These are phyloP conservation scores for Rana temporaria DNA, from an alignment of 2,113 vertebrate genomes.

Conservation along the genomic window DNA sequence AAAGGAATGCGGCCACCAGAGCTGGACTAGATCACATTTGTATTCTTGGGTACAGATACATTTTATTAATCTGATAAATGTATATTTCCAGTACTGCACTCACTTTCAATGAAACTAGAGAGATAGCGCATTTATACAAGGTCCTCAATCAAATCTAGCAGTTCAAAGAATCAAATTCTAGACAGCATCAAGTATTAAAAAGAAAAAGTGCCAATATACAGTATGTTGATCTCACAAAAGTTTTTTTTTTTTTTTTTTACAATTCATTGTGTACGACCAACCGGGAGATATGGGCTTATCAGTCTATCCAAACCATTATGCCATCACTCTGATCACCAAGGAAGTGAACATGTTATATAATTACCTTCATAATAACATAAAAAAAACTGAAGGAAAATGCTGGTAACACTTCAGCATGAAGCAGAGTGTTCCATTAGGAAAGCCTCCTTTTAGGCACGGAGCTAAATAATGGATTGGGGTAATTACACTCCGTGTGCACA, in stretches of 20 bases:
- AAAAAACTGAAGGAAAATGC: slow-evolving; percentile 62
- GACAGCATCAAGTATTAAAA: too few species aligned
- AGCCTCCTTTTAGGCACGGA: slow-evolving; percentile 64
- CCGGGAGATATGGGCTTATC: background rate
- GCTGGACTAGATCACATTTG: too few species aligned
- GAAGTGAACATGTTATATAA: slow-evolving; percentile 63
- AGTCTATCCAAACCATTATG: slow-evolving; percentile 54
- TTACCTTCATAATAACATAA: slow-evolving; percentile 66
- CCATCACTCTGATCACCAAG: slow-evolving; percentile 54
- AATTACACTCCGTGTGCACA: slow-evolving; percentile 70
- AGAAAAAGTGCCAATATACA: background rate
- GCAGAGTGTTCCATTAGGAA: slow-evolving; percentile 70
- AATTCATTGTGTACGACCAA: background rate
- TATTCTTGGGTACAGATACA: too few species aligned
- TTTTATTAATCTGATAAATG: too few species aligned
- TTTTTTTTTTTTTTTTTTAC: slow-evolving; percentile 18
- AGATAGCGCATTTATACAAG: too few species aligned
- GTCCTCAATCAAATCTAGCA: too few species aligned
- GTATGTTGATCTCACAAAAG: slow-evolving; percentile 1
- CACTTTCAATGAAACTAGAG: too few species aligned
- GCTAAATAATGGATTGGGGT: slow-evolving; percentile 70
- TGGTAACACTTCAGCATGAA: slow-evolving; percentile 63
- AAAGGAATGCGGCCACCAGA: too few species aligned
- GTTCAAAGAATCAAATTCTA: too few species aligned
- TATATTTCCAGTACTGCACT: too few species aligned